A percentile compares a stretch with the other conserved stretches of the same genome.
Conservation (phyloP, 2,888 invertebrate species). For the Coleophora deauratella region DNA sequence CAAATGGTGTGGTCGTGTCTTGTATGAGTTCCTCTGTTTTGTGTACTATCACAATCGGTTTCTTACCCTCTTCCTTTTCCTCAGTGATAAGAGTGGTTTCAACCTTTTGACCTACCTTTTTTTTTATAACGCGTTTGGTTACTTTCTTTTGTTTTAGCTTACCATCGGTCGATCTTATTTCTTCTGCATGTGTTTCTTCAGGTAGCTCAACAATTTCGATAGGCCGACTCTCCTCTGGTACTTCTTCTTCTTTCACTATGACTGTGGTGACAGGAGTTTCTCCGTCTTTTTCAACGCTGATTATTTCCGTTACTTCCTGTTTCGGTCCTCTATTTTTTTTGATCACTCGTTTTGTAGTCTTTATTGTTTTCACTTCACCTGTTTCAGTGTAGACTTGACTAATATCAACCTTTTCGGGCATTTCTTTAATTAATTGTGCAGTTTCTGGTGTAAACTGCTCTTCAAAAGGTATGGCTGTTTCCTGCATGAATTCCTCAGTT, state of each 20-base stretch:
- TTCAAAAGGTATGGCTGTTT: constrained; percentile 16
- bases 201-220: constrained; percentile 26
- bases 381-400: constrained; percentile 21
- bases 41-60: constrained; percentile 11
- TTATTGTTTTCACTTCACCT: constrained; percentile 30
- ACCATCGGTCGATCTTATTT: constrained; percentile 9
- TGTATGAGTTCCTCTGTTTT: constrained; percentile 19
- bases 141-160: constrained; percentile 18
- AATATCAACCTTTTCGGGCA: constrained; percentile 27
- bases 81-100: constrained; percentile 56
- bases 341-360: constrained; percentile 22
- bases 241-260: constrained; percentile 9
- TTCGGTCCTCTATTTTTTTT: constrained; percentile 24
- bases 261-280: constrained; percentile 23
- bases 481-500: constrained; percentile 25
- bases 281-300: constrained; percentile 17
- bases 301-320: constrained; percentile 18
- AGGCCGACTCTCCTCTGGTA: constrained; percentile 17
- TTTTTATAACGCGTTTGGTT: constrained; percentile 39
- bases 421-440: constrained; percentile 20
- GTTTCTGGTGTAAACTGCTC: constrained; percentile 4
- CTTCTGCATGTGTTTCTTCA: constrained; percentile 25
- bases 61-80: constrained; percentile 29
- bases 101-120: constrained; percentile 44
- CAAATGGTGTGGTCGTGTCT: constrained; percentile 20